Base-by-base conservation (phyloP, 2,113 vertebrate species). In the Pao palembangensis region DNA sequence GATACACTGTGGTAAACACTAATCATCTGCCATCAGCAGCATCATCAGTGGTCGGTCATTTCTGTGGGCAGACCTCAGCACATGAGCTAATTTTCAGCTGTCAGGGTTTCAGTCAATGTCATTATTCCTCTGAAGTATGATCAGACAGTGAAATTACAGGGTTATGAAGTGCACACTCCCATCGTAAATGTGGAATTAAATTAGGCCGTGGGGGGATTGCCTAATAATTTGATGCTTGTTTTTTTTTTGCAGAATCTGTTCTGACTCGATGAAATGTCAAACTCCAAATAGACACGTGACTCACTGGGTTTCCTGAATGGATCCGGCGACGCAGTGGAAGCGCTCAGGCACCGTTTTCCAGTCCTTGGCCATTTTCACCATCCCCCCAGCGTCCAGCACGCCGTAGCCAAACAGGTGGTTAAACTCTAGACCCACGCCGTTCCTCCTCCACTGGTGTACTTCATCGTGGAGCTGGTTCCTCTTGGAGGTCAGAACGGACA, bases 321-420 rank as follows among this genome's bases (percentile, higher is more conserved):
- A 94, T 71, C 97, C 97, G 20, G 94, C 97, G 38, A 98, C 91
- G 28, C 97, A 99, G 78, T 99, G 97, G 88, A 99, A 98, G 70
- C 97, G 92, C 82, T 99, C 97, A 0, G 97, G 97, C 48, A 99
- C 95, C 0, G 94, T 95, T 86, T 94, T 98, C 97, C 96, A 99
- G 63, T 98, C 96, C 75, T 93, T 94, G 0, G 97, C 92, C 94
- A 99, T 95, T 81, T 96, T 98, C 67, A 98, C 97, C 96, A 99
- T 99, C 19, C 94, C 93, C 1, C 97, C 97, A 0, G 97, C 97
- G 0, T 99, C 96, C 2, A 99, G 90, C 55, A 99, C 97, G 0
- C 97, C 96, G 0, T 99, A 99, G 66, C 97, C 97, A 66, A 99
- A 99, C 79, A 99, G 88, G 67, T 98, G 97, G 79, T 99, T 98